Percentiles rank a stretch among this genome's conserved stretches.
Evolutionary conservation across 1,140 invertebrate species (phyloP).

Genomic region (Drosophila rufa): DNA sequence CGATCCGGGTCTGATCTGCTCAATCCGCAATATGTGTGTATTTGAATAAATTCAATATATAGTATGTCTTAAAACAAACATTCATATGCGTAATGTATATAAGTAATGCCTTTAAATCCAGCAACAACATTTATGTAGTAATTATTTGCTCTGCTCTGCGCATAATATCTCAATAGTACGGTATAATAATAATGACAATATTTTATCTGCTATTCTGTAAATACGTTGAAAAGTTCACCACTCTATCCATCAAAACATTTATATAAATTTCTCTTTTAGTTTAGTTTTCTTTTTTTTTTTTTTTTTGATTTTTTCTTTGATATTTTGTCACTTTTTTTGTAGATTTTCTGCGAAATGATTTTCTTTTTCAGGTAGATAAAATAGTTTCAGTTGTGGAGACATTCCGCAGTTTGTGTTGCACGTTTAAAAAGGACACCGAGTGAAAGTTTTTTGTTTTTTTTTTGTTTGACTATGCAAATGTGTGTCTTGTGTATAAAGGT

Average conservation of each 20-base stretch:
- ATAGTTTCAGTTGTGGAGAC: constrained; percentile 64
- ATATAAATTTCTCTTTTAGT: constrained; percentile 46
- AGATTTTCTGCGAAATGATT: constrained; percentile 35
- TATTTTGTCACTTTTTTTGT: constrained; percentile 51
- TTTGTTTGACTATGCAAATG: constrained; percentile 74
- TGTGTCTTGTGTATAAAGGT: constrained; percentile 56
- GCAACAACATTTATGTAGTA: constrained; percentile 59
- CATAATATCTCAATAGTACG: constrained; percentile 44
- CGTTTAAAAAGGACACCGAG: constrained; percentile 73
- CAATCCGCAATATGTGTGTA: constrained; percentile 76
- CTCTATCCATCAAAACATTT: constrained; percentile 75
- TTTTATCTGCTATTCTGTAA: constrained; percentile 50
- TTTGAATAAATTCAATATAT: constrained; percentile 78
- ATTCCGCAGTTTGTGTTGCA: constrained; percentile 52
- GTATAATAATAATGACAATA: constrained; percentile 42
- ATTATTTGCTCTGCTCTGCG: constrained; percentile 50
- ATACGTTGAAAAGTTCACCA: constrained; percentile 70
- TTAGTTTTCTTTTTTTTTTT: constrained; percentile 29
- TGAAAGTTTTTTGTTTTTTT: constrained; percentile 38
- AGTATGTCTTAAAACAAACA: constrained; percentile 71
- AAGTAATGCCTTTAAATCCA: constrained; percentile 63
- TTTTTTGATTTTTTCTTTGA: constrained; percentile 44
- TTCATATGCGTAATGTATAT: constrained; percentile 47
- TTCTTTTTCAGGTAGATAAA: constrained; percentile 55
- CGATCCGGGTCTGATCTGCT: constrained; percentile 19